Conservation (phyloP, 2,113 vertebrate genomes). For the Neolamprologus ventralis region DNA sequence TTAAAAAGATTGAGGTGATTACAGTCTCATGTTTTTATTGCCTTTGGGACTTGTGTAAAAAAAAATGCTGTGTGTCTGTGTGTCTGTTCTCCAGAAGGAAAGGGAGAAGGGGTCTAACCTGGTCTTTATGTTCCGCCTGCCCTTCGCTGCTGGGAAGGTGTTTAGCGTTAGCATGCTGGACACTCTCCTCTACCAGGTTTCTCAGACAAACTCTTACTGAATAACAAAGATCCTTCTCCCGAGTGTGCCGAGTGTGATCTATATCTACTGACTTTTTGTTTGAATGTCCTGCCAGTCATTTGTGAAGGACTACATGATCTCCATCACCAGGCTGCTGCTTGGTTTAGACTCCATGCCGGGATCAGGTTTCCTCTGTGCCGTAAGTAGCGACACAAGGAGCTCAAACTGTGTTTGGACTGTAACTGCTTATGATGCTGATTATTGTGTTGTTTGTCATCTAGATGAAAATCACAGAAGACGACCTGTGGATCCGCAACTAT, state of each 20-base stretch:
- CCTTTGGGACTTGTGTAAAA: background rate
- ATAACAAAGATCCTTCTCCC: background rate
- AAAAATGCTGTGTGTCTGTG: background rate
- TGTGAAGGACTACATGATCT: constrained; percentile 84
- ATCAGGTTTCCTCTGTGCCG: constrained; percentile 78
- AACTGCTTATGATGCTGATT: background rate
- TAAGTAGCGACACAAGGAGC: constrained; percentile 44
- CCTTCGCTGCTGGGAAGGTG: constrained; percentile 80
- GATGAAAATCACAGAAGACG: constrained; percentile 79
- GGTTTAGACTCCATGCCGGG: constrained; percentile 80
- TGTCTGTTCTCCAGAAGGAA: constrained; percentile 70
- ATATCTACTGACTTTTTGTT: background rate
- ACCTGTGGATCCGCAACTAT: constrained; percentile 78
- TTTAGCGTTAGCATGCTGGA: constrained; percentile 84
- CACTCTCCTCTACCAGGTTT: constrained; percentile 80
- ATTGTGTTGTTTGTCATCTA: constrained; percentile 18
- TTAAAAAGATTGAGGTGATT: background rate
- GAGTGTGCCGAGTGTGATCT: background rate
- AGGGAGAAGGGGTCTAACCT: constrained; percentile 79
- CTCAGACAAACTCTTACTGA: background rate
- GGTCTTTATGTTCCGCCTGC: constrained; percentile 81
- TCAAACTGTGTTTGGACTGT: background rate
- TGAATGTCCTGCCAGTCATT: constrained; percentile 66
- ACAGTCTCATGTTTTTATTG: background rate
- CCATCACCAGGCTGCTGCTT: constrained; percentile 76